phyloP scores from a whole-genome alignment of 64 coral and sea anemone species.

The Platygyra sinensis region DNA sequence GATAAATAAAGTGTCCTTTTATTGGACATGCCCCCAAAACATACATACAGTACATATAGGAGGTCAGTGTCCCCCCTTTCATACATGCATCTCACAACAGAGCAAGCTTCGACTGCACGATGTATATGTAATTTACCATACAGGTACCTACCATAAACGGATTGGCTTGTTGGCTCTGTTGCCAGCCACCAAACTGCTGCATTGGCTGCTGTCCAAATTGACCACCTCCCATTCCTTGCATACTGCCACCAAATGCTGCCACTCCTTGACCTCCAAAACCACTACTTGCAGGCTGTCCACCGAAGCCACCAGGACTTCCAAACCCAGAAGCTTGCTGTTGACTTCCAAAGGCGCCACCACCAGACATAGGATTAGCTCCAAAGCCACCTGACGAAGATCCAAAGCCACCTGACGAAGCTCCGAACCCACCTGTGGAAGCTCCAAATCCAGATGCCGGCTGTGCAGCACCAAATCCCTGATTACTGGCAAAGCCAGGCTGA shows the following conservation, averaged over 20 bases:
- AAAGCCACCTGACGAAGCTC: constrained; percentile 30
- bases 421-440: constrained; percentile 27
- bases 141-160: constrained; percentile 89
- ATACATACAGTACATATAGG: too few relatives aligned
- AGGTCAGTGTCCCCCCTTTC: too few relatives aligned
- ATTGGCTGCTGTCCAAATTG: constrained; percentile 75
- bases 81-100: too few relatives aligned
- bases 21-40: too few relatives aligned
- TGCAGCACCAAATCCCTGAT: constrained; percentile 48
- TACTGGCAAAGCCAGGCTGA: constrained; percentile 43
- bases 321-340: constrained; percentile 38
- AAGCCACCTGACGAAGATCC: constrained; percentile 28
- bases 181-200: constrained; percentile 87
- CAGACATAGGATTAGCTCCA: constrained; percentile 31
- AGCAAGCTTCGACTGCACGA: too few relatives aligned
- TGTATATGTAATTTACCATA: too few relatives aligned
- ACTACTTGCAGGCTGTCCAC: constrained; percentile 44
- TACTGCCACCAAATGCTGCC: constrained; percentile 54
- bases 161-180: constrained; percentile 84
- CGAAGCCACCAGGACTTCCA: constrained; percentile 57
- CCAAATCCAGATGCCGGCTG: constrained; percentile 51
- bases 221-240: constrained; percentile 55
- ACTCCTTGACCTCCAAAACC: constrained; percentile 64
- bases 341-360: constrained; percentile 5
- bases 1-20: too few relatives aligned